Evolutionary conservation across 2,888 invertebrate genomes (phyloP), one percentile per base, ranked within the genome.

Genomic region (Euplagia quadripunctaria): DNA sequence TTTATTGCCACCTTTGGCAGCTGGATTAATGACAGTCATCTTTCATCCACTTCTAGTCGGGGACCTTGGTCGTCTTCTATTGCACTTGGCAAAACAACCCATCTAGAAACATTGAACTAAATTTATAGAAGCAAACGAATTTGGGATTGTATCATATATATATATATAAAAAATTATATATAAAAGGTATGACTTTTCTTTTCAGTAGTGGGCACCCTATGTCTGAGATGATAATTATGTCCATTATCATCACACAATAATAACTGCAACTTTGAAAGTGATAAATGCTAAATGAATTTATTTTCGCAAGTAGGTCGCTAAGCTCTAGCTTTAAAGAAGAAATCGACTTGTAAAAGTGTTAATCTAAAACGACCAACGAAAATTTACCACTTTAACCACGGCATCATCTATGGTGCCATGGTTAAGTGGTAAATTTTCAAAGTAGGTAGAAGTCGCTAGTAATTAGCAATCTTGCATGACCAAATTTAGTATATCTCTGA

Each of bases 1-100:
- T 63, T 31, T 63, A 72, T 72, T 31, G 11, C 31, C 67, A 52
- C 61, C 20, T 67, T 61, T 68, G 61, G 58, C 67, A 71, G 61
- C 42, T 63, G 67, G 16, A 70, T 66, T 73, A 63, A 73, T 73
- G 73, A 73, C 63, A 20, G 17, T 31, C 66, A 61, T 71, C 67
- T 42, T 49, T 64, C 46, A 46, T 41, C n/a, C 41, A 55, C 16
- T 14, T 6, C n/a, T 52, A n/a, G 49, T 61, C 41, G n/a, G 41
- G 16, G 42, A 64, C 66, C 55, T 65, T 41, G 49, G 42, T 66
- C 63, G 51, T 49, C 58, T 71, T 55, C 46, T 51, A n/a, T 49
- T 20, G 17, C 14, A 70, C 63, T 73, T 73, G 73, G 73, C 66
- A 74, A 67, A 68, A 71, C 64, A 46, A 68, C 68, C 69, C 64